A percentile compares a stretch with the other conserved stretches of the same genome.
Evolutionary conservation across 2,797 vertebrate species (phyloP).

Genomic region (Scolopax bukidnonensis): DNA sequence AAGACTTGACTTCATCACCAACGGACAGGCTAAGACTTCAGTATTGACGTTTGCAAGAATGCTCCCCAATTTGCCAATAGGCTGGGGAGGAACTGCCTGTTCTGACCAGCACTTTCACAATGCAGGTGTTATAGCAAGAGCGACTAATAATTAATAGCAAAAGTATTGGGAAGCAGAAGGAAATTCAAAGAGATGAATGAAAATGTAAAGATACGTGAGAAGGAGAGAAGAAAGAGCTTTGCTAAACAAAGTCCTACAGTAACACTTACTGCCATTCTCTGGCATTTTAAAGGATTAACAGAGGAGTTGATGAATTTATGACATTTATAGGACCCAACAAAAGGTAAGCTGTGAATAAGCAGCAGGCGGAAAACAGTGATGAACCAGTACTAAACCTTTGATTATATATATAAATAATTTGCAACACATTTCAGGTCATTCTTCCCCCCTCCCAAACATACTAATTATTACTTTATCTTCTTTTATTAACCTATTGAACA

Average conservation of each 20-base stretch:
- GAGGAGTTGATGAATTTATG: not conserved
- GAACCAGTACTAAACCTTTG: conserved; percentile 9
- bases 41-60: not conserved
- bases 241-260: not conserved
- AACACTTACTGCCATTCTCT: not conserved
- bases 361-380: not conserved
- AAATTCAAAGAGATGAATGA: not conserved
- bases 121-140: not conserved
- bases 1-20: not conserved
- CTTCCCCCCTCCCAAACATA: not conserved
- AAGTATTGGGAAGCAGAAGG: not conserved
- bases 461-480: not conserved
- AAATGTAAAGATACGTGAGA: not conserved
- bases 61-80: not conserved
- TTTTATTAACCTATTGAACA: not conserved
- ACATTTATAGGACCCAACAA: not conserved
- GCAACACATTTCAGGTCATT: not conserved
- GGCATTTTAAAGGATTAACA: not conserved
- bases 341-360: conserved; percentile 6
- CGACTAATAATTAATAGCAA: not conserved
- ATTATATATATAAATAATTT: conserved; percentile 9
- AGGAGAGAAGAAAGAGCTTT: not conserved
- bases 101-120: not conserved
- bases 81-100: not conserved
- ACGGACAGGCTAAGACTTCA: not conserved